Percentiles rank a stretch among this genome's conserved stretches.
Evolutionary conservation across 2,113 vertebrate genomes (phyloP).

Genomic region (Peromyscus polionotus): DNA sequence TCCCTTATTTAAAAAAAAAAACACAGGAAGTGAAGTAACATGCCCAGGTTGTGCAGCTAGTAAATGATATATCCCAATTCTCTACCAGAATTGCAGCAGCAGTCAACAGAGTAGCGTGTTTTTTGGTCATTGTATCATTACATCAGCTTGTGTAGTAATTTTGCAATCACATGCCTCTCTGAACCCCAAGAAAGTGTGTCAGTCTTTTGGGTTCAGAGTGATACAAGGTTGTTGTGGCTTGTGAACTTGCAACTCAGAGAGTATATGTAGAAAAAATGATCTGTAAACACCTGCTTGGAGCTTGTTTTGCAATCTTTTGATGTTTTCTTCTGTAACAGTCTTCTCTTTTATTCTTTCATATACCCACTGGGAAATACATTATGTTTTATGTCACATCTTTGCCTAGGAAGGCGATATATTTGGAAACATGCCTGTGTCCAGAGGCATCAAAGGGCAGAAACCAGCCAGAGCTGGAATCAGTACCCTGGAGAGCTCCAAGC

Average conservation of each 20-base stretch:
- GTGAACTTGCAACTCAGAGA: neutral
- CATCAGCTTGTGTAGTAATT: constrained; percentile 21
- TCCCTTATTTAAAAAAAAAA: neutral
- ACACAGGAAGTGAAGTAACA: neutral
- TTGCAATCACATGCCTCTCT: neutral
- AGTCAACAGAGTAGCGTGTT: neutral
- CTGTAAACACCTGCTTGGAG: neutral
- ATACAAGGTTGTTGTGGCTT: neutral
- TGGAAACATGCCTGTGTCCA: constrained; percentile 26
- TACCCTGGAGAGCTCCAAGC: constrained; percentile 70
- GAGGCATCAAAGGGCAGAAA: constrained; percentile 8
- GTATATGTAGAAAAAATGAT: neutral
- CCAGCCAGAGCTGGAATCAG: constrained; percentile 31
- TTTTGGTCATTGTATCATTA: neutral
- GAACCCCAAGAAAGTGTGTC: neutral
- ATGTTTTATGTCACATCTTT: constrained; percentile 21
- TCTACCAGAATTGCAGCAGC: neutral
- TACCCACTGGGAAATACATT: neutral
- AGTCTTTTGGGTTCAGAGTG: neutral
- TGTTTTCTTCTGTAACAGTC: constrained; percentile 21
- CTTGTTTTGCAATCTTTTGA: constrained; percentile 41
- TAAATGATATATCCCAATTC: neutral
- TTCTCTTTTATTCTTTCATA: constrained; percentile 33
- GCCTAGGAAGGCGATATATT: neutral
- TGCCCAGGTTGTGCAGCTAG: neutral